Base-by-base conservation (phyloP, 1,140 invertebrate genomes). In the Conus ventricosus region DNA sequence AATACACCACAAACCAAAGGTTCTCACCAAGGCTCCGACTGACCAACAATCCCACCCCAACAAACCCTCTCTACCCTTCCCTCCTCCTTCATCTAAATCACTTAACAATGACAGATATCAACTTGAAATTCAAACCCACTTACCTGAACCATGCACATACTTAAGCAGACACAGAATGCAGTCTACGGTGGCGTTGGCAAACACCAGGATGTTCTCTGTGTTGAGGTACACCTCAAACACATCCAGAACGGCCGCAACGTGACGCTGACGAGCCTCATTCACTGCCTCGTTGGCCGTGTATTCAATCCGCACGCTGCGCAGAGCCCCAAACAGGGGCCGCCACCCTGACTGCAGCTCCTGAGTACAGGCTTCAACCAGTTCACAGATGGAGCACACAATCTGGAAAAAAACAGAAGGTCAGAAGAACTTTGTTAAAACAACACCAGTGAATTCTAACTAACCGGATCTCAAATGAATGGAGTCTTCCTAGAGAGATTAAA, bases 321-420 rank as follows among this genome's bases (percentile, higher is more conserved):
- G 94, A 5, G 98, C 98, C 10, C 98, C 98, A 94, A 99, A 5
- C 99, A 95, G 2, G 98, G 98, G 39, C 81, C 98, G 95, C 98
- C 98, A 99, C 0, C 98, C 98, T 0, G 98, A 99, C 91, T 97
- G 96, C 25, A 99, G 98, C 95, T 99, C 98, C 25, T 97, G 97
- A 92, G 97, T 96, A 94, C 98, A 98, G 0, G 97, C 98, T 95
- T 99, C 98, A 0, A 99, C 98, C 93, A 99, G 98, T 95, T 99
- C 98, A 95, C 98, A 99, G 51, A 99, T 97, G 90, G 98, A 99
- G 88, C 98, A 98, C 71, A 99, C 97, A 93, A 99, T 98, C 97
- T 99, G 96, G 92, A 93, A 96, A 95, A 91, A 53, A 88, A 90
- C 17, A 83, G 17, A n/a, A n/a, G 27, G 84, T n/a, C 39, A 39